A percentile compares a stretch with the other conserved stretches of the same genome.
Evolutionary conservation across 2,113 vertebrate genomes (phyloP).

Genomic region (Gorsachius goisagi): DNA sequence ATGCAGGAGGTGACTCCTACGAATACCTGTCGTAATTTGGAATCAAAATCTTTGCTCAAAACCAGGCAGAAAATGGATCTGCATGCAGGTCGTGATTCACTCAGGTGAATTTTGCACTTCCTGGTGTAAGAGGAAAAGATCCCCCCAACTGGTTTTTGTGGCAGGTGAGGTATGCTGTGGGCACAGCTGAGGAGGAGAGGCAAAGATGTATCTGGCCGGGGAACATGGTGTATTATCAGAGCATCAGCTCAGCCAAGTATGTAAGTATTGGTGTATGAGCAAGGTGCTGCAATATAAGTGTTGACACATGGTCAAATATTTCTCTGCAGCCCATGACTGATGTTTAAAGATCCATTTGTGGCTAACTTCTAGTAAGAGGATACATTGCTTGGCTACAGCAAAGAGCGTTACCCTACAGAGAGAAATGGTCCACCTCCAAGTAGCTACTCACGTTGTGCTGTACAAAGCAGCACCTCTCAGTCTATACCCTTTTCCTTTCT

Average conservation of each 20-base stretch:
- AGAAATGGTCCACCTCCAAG: neutral
- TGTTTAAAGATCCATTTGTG: neutral
- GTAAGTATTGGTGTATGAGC: neutral
- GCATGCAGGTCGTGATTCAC: neutral
- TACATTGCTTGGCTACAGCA: neutral
- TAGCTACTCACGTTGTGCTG: neutral
- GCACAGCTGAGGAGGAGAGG: neutral
- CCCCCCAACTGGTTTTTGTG: accelerated
- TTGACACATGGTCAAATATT: neutral
- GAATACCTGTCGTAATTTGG: neutral
- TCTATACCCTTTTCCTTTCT: neutral
- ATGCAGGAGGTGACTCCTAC: neutral
- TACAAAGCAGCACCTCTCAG: neutral
- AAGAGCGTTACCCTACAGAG: neutral
- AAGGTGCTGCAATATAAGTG: neutral
- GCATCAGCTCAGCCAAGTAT: neutral
- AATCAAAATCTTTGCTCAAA: neutral
- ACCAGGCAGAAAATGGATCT: neutral
- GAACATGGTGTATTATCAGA: neutral
- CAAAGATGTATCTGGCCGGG: neutral
- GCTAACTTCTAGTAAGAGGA: neutral
- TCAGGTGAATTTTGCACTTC: neutral
- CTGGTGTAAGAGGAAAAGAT: neutral
- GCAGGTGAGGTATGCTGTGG: neutral
- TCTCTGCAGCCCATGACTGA: neutral